phyloP scores from a whole-genome alignment of 2,113 vertebrate genomes.

The Oncorhynchus nerka region DNA sequence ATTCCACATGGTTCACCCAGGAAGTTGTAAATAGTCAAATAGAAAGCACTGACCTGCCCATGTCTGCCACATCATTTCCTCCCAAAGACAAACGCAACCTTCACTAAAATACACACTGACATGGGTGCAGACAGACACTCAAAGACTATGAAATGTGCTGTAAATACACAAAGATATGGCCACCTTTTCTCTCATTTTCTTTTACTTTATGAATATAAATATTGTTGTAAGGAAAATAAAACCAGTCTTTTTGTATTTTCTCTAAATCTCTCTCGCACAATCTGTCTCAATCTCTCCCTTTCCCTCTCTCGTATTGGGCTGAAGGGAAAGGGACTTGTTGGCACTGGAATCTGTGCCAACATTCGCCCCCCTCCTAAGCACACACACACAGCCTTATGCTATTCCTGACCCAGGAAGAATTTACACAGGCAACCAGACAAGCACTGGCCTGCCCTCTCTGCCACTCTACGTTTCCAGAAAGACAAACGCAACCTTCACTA shows the following conservation, averaged over 20 bases:
- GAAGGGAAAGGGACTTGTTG: constrained; percentile 23
- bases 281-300: not conserved
- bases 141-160: too few species aligned
- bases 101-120: too few species aligned
- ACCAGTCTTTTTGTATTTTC: constrained; percentile 23
- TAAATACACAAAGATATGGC: too few species aligned
- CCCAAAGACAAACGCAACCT: too few species aligned
- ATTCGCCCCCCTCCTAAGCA: constrained; percentile 3
- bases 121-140: too few species aligned
- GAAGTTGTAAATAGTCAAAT: too few species aligned
- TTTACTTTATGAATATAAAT: constrained; percentile 67
- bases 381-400: constrained; percentile 33
- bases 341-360: constrained; percentile 28
- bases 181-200: too few species aligned
- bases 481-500: not conserved
- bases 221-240: constrained; percentile 51
- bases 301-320: constrained; percentile 18
- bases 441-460: constrained; percentile 48
- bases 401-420: constrained; percentile 64
- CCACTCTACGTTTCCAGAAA: constrained; percentile 30
- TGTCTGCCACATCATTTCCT: too few species aligned
- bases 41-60: too few species aligned
- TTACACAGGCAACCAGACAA: constrained; percentile 51
- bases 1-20: constrained; percentile 61
- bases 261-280: not conserved